phyloP scores from a whole-genome alignment of 1,140 invertebrate species.

The Hyles vespertilio region DNA sequence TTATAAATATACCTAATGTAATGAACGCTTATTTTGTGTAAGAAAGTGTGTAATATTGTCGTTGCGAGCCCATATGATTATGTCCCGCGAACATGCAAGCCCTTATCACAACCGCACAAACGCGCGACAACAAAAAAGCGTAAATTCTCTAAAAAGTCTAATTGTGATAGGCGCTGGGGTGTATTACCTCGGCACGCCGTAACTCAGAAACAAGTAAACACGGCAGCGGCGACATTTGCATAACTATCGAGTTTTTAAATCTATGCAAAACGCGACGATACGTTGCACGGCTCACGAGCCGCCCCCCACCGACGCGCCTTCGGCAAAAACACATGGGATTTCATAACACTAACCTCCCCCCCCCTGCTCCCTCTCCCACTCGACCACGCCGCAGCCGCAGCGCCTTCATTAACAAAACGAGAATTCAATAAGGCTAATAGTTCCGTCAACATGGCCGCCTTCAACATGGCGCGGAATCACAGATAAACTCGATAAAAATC shows the following conservation, averaged over 20 bases:
- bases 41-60: background rate
- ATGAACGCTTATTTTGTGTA: too few relatives aligned
- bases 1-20: too few relatives aligned
- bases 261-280: constrained; percentile 72
- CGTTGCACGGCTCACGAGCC: constrained; percentile 49
- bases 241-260: constrained; percentile 72
- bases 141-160: constrained; percentile 30
- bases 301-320: constrained; percentile 22
- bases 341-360: constrained; percentile 37
- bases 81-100: constrained; percentile 4
- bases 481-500: constrained; percentile 35
- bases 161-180: constrained; percentile 49
- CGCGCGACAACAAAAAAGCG: constrained; percentile 7
- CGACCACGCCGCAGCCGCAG: too few relatives aligned
- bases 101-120: constrained; percentile 3
- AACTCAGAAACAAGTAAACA: constrained; percentile 69
- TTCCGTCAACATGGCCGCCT: constrained; percentile 23
- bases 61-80: constrained; percentile 1
- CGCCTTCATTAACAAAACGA: constrained; percentile 1
- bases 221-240: constrained; percentile 60
- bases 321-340: constrained; percentile 55
- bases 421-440: constrained; percentile 10
- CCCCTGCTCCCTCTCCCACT: background rate
- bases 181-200: constrained; percentile 53
- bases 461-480: constrained; percentile 23